Base-by-base conservation (phyloP, 2,797 vertebrate genomes). In the Danio albolineatus region DNA sequence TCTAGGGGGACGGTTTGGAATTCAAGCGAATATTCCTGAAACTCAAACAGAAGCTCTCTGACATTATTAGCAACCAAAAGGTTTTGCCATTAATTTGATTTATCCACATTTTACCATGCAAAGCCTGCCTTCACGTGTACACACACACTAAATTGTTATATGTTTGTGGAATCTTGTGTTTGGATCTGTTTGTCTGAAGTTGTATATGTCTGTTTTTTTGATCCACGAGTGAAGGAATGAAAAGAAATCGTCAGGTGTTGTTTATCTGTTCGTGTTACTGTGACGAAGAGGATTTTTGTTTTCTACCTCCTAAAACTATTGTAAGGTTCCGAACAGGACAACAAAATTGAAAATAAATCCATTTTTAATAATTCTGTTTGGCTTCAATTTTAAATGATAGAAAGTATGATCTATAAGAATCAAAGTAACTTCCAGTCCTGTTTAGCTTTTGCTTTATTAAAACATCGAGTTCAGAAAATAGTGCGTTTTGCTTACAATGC, bases 1-100 rank as follows among this genome's bases (percentile, higher is more conserved):
- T 89, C 51, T 85, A 99, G 98, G 98, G 98, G 0, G 97, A 99
- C 2, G 98, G 97, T 70, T 91, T 99, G 87, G 97, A 99, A 91
- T 99, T 99, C 88, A 99, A 99, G 88, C 94, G 95, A 82, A 95
- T 96, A 78, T 99, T 99, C 89, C 87, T 99, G 89, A 97, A 95
- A 82, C 96, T 98, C 82, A 99, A 97, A 85, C 95, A 93, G 87
- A 97, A 96, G 83, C 93, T 99, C 9, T 88, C 92, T 4, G 95
- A 96, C 81, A 90, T 98, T 41, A 87, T 99, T 88, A 96, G 95
- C 91, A 94, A 90, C 80, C 97, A 97, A 88, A 98, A 96, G 86
- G 86, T 95, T 75, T 90, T 94, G 66, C 93, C 96, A 0, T 66
- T 89, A 65, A 92, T 92, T 62, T 97, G 92, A 94, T 56, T 36